Evolutionary conservation across 2,113 vertebrate genomes (phyloP), one percentile per base, ranked within the genome.

Genomic region (Geococcyx californianus): DNA sequence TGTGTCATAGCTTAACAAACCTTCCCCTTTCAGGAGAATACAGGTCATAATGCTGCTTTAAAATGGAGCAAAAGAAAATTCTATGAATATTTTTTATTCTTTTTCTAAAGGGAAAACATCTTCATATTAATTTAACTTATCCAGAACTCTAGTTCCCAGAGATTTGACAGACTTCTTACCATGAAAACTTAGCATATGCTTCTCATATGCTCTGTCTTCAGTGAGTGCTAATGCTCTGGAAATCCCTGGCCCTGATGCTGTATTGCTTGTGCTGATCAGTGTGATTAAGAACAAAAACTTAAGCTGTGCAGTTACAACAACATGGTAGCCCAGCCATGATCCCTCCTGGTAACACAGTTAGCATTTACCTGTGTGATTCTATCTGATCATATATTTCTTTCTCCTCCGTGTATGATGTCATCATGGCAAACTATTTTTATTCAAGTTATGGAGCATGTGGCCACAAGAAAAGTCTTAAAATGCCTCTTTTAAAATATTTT

Each of bases 201-300:
- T 86, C 66, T 94, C 76, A 66, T 59, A 82, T 13, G 17, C 40
- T 60, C 40, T 84, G 75, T 54, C 60, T 94, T 73, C 67, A 74
- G 52, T 31, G 67, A 38, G 19, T 67, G 42, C n/a, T 93, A 91
- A 86, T 75, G 40, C 47, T 87, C 63, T 96, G 62, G 70, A 93
- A 94, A 93, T 93, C 63, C 47, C 51, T 23, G 7, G 34, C 63
- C 24, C 63, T 60, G 42, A 45, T 83, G 59, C 51, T 62, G 15
- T 73, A 58, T 26, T 58, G 51, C 59, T 89, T 93, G 34, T 45
- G 52, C 47, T 95, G 63, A 85, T 87, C 86, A 58, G 28, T 44
- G 31, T 89, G 70, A 95, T 93, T 96, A 95, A 91, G 87, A 93
- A 49, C 16, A 89, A 59, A 96, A 91, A 34, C 21, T 24, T 87